Evolutionary conservation across 2,888 invertebrate genomes (phyloP), one percentile per base, ranked within the genome.

Genomic region (Tetropium fuscum): DNA sequence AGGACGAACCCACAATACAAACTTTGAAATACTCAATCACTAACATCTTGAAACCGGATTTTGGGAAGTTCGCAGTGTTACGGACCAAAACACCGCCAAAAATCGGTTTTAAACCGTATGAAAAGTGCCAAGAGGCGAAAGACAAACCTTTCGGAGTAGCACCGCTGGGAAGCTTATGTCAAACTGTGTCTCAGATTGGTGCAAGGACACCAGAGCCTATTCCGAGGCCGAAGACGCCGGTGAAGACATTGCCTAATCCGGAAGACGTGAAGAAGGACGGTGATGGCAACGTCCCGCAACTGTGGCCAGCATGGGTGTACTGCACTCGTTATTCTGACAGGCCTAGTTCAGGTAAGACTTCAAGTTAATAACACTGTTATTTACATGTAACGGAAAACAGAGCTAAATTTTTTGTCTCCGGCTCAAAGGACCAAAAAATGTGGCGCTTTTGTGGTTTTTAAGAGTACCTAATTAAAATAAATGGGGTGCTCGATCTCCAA

Each of bases 251-350:
- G 54, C 59, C 73, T 5, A 61, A 34, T 53, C 59, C 64, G 5
- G 73, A 75, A 5, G 72, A 71, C n/a, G 54, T 55, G 34, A 71
- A 78, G 60, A 66, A 73, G 55, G 49, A 72, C 73, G 75, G 77
- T 22, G 73, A 76, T 30, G 66, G 76, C 44, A 80, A 80, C 51
- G 79, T 81, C 1, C 84, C 84, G 40, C 82, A 78, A 27, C 81
- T 93, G 75, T 96, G 95, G 94, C 98, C 98, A 0, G 97, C 98
- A 20, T 98, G 98, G 98, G 95, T 98, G 40, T 98, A 95, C 84
- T 98, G 98, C 84, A 98, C 98, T 4, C 86, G 98, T 78, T 98
- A 98, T 84, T 92, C 92, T 74, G 94, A 94, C 81, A 86, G 94
- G 75, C 94, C 94, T 3, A 93, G 93, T 81, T 94, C 94, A 82